Percentiles rank a stretch among this genome's conserved stretches.
Conservation (phyloP, 2,113 vertebrate genomes). For the Noturus placidus region DNA sequence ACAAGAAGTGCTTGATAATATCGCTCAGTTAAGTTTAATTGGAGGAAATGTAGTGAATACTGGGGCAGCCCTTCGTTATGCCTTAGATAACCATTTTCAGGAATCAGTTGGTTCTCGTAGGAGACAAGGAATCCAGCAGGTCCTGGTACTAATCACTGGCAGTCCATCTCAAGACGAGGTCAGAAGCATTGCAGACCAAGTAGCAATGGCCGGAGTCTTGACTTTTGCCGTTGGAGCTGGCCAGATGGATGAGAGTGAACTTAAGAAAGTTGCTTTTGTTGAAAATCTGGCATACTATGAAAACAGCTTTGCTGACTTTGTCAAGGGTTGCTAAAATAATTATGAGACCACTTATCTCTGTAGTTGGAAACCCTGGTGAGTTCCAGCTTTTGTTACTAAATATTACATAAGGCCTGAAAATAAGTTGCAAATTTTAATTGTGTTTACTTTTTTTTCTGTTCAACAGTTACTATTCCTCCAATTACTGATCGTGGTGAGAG, state of each 20-base stretch:
- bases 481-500: conserved; percentile 70
- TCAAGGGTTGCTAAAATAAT: conserved; percentile 64
- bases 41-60: conserved; percentile 83
- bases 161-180: conserved; percentile 76
- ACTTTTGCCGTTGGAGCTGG: conserved; percentile 86
- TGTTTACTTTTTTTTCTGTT: neutral
- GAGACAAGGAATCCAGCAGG: conserved; percentile 79
- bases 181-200: conserved; percentile 70
- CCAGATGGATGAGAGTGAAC: conserved; percentile 73
- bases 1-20: conserved; percentile 76
- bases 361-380: conserved; percentile 69
- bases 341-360: conserved; percentile 64
- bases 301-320: conserved; percentile 59
- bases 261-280: conserved; percentile 86
- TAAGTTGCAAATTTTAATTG: neutral
- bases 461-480: conserved; percentile 14
- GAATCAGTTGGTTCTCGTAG: conserved; percentile 81
- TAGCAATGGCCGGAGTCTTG: conserved; percentile 77
- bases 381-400: neutral
- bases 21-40: conserved; percentile 78
- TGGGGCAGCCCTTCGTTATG: conserved; percentile 82
- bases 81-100: conserved; percentile 80
- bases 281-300: conserved; percentile 80
- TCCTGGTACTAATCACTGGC: conserved; percentile 84
- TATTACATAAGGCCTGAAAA: neutral